Evolutionary conservation across 2,888 invertebrate species (phyloP).

Genomic region (Camptogramma bilineatum): DNA sequence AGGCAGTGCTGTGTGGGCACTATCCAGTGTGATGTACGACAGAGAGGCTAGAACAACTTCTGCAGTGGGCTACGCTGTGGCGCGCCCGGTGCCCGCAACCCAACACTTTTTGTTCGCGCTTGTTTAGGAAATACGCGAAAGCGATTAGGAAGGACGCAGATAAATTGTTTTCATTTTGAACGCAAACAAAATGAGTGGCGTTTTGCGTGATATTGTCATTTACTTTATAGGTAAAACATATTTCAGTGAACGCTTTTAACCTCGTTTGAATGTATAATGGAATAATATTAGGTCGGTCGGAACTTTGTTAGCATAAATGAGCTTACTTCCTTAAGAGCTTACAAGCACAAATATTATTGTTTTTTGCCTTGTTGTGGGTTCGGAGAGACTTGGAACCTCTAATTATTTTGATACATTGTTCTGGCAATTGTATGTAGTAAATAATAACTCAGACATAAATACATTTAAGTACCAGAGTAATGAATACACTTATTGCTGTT

Average conservation of each 20-base stretch:
- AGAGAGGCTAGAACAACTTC: neutral
- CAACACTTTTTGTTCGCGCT: slow-evolving; percentile 8
- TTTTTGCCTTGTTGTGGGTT: too few relatives aligned
- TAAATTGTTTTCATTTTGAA: slow-evolving; percentile 11
- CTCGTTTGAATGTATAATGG: neutral
- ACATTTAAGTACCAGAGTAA: too few relatives aligned
- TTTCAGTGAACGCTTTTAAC: neutral
- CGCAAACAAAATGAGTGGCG: neutral
- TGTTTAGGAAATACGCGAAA: slow-evolving; percentile 14
- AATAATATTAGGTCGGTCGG: neutral
- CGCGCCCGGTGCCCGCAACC: neutral
- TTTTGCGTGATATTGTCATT: neutral
- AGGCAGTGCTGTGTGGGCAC: neutral
- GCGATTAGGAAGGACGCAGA: slow-evolving; percentile 14
- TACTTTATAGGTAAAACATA: neutral
- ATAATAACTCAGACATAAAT: too few relatives aligned
- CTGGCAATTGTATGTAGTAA: too few relatives aligned
- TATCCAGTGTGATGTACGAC: neutral
- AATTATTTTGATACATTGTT: too few relatives aligned
- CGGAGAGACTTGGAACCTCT: too few relatives aligned
- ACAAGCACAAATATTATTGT: neutral
- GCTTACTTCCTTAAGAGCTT: neutral
- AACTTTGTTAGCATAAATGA: neutral
- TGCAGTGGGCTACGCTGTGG: slow-evolving; percentile 5
- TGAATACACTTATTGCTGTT: too few relatives aligned